A percentile compares a stretch with the other conserved stretches of the same genome.
Conservation (phyloP, 2,113 vertebrate genomes). For the Poeciliopsis turrubarensis region DNA sequence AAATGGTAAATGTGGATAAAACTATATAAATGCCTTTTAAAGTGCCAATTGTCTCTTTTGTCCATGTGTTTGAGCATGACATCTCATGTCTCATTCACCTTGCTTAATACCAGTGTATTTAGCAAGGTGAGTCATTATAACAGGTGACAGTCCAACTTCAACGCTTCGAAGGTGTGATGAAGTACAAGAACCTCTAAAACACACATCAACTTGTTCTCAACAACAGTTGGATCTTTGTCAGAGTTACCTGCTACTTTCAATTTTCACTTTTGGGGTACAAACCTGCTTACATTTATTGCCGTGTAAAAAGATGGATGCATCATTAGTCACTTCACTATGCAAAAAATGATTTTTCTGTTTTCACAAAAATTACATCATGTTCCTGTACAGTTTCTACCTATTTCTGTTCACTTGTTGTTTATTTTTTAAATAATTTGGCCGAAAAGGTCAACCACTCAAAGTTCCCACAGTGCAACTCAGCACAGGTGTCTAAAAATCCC, state of each 20-base stretch:
- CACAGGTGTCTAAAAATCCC: slow-evolving; percentile 50
- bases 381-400: neutral
- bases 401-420: slow-evolving; percentile 15
- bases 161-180: slow-evolving; percentile 13
- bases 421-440: slow-evolving; percentile 26
- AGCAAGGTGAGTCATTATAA: slow-evolving; percentile 46
- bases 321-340: slow-evolving; percentile 4
- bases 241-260: slow-evolving; percentile 38
- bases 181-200: slow-evolving; percentile 19
- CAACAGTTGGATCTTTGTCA: slow-evolving; percentile 44
- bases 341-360: neutral
- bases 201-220: slow-evolving; percentile 17
- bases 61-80: slow-evolving; percentile 4
- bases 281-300: neutral
- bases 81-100: slow-evolving; percentile 23
- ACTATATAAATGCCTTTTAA: too few species aligned
- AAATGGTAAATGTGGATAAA: too few species aligned
- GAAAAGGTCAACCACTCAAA: slow-evolving; percentile 50
- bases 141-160: slow-evolving; percentile 14
- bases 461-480: slow-evolving; percentile 23
- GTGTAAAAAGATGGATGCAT: neutral
- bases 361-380: slow-evolving; percentile 13
- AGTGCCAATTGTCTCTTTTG: neutral
- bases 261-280: neutral
- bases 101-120: slow-evolving; percentile 6